Conservation (phyloP, 2,113 vertebrate genomes). For the Bos indicus region DNA sequence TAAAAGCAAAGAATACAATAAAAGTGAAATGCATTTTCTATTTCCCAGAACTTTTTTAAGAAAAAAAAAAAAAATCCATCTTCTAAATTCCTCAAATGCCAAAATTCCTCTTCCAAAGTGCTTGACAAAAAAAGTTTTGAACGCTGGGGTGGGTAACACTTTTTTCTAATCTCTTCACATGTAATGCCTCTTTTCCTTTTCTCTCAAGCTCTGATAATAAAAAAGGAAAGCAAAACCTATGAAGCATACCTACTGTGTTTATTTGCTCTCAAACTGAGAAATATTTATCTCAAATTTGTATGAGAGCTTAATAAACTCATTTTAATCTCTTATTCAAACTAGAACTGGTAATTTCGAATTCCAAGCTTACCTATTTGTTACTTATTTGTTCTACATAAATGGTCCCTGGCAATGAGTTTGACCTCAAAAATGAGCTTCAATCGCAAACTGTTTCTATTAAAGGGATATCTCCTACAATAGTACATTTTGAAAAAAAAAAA, state of each 20-base stretch:
- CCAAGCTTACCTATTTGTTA: neutral
- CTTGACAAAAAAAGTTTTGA: neutral
- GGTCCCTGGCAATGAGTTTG: neutral
- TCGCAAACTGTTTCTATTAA: neutral
- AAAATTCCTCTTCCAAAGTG: neutral
- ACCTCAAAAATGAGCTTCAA: constrained; percentile 10
- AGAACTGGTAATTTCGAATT: neutral
- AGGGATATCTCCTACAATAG: neutral
- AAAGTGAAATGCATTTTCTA: neutral
- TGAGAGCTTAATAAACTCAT: neutral
- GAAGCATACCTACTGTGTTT: neutral
- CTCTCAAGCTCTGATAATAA: neutral
- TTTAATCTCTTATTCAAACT: constrained; percentile 16
- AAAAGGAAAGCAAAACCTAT: neutral
- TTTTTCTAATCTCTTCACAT: neutral
- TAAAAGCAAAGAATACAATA: neutral
- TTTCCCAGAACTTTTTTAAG: neutral
- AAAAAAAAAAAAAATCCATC: neutral
- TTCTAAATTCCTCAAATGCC: neutral
- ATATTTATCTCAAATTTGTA: neutral
- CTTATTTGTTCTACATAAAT: neutral
- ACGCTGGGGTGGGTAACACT: neutral
- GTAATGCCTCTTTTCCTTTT: neutral
- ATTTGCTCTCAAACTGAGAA: neutral
- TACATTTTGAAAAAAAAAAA: neutral